Evolutionary conservation across 2,113 vertebrate species (phyloP).

Genomic region (Nymphicus hollandicus): DNA sequence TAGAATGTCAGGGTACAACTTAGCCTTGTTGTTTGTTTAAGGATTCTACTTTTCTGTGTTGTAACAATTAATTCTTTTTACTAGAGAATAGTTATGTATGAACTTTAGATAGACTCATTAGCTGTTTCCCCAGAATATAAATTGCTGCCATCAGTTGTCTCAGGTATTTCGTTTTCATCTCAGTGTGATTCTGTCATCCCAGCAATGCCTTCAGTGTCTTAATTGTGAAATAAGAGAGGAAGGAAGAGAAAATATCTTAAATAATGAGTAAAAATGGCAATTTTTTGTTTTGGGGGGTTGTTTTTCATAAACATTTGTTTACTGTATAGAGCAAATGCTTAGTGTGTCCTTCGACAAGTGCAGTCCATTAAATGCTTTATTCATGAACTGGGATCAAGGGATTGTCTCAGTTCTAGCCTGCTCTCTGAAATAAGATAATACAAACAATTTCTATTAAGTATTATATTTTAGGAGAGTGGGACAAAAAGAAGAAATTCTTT

Average conservation of each 20-base stretch:
- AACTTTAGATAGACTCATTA: neutral
- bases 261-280: neutral
- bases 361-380: conserved; percentile 67
- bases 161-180: neutral
- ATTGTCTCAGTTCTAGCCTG: conserved; percentile 54
- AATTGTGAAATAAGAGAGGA: neutral
- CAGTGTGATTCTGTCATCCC: neutral
- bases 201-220: neutral
- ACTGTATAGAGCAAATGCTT: conserved; percentile 47
- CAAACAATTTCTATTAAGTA: conserved; percentile 53
- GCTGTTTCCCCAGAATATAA: neutral
- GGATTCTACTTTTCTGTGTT: neutral
- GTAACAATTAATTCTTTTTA: neutral
- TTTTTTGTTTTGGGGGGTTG: neutral
- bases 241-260: neutral
- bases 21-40: neutral
- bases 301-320: conserved; percentile 47
- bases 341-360: conserved; percentile 52
- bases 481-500: conserved; percentile 29
- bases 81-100: neutral
- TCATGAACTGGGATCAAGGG: conserved; percentile 65
- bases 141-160: neutral
- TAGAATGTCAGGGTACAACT: neutral
- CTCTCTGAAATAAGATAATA: conserved; percentile 60
- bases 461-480: conserved; percentile 11